These are phyloP conservation scores for Temnopleurus reevesii DNA, from an alignment of 53 echinoderm and acorn worm genomes.

Conservation along the genomic window DNA sequence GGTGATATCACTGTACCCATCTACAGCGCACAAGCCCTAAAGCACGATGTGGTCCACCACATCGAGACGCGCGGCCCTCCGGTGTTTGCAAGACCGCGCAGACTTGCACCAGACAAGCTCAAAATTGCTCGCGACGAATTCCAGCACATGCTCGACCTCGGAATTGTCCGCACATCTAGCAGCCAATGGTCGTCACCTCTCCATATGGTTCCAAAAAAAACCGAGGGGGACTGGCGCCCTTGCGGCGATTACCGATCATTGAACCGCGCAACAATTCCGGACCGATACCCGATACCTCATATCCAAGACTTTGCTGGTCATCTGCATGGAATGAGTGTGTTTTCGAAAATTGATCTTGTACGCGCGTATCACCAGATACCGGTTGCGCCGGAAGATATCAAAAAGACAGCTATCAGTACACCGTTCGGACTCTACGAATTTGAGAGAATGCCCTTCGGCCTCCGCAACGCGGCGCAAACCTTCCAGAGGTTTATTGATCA, in stretches of 20 bases:
- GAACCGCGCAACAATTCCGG: constrained; percentile 31
- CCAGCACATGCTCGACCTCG: constrained; percentile 52
- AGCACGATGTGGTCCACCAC: constrained; percentile 57
- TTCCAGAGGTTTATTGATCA: constrained; percentile 63
- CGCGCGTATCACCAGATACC: constrained; percentile 56
- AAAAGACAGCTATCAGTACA: constrained; percentile 59
- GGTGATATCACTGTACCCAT: constrained; percentile 21
- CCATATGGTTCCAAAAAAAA: constrained; percentile 54
- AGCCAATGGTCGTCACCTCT: constrained; percentile 56
- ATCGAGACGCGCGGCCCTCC: constrained; percentile 53
- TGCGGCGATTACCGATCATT: constrained; percentile 59
- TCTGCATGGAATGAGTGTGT: constrained; percentile 21
- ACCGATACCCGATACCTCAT: constrained; percentile 47
- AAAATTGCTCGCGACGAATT: constrained; percentile 52
- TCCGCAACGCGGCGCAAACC: constrained; percentile 63
- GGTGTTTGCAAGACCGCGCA: background rate
- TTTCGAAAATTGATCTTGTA: constrained; percentile 49
- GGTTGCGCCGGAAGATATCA: constrained; percentile 27
- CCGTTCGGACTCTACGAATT: constrained; percentile 68
- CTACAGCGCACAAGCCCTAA: background rate
- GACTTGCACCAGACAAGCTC: constrained; percentile 40
- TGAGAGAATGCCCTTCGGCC: constrained; percentile 68
- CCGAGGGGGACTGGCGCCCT: constrained; percentile 54
- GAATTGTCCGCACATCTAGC: constrained; percentile 46
- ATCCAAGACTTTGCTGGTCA: constrained; percentile 49